Percentiles rank a stretch among this genome's conserved stretches.
phyloP scores from a whole-genome alignment of 2,113 vertebrate species.

The Turdus rufiventris region DNA sequence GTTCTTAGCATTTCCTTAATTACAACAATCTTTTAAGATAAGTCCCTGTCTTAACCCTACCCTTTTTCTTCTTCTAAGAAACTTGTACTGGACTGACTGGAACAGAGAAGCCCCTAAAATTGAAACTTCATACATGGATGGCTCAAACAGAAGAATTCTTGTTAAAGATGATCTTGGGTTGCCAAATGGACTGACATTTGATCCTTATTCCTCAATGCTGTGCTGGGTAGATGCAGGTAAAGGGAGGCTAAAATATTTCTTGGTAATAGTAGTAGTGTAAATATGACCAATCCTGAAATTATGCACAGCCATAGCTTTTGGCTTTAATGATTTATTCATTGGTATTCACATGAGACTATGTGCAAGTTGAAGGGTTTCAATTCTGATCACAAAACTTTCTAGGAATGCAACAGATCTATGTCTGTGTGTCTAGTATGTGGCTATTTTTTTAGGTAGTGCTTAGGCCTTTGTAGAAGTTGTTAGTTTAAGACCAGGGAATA shows the following conservation, averaged over 20 bases:
- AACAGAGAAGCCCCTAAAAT: conserved; percentile 92
- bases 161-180: conserved; percentile 85
- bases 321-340: neutral
- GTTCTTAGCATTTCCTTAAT: neutral
- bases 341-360: neutral
- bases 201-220: conserved; percentile 81
- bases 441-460: neutral
- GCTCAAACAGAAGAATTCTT: conserved; percentile 85
- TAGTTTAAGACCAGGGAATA: neutral
- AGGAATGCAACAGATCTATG: neutral
- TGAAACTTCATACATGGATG: conserved; percentile 91
- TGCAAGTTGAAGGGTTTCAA: neutral
- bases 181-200: conserved; percentile 89
- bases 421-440: neutral
- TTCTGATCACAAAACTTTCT: neutral
- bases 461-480: neutral
- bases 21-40: neutral
- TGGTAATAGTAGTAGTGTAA: neutral
- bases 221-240: conserved; percentile 96
- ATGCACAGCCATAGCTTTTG: neutral
- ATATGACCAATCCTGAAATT: neutral
- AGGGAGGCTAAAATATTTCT: neutral
- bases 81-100: conserved; percentile 93
- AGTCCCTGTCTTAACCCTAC: neutral
- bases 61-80: conserved; percentile 64